Evolutionary conservation across 2,797 vertebrate genomes (phyloP).

Genomic region (Xyrichtys novacula): DNA sequence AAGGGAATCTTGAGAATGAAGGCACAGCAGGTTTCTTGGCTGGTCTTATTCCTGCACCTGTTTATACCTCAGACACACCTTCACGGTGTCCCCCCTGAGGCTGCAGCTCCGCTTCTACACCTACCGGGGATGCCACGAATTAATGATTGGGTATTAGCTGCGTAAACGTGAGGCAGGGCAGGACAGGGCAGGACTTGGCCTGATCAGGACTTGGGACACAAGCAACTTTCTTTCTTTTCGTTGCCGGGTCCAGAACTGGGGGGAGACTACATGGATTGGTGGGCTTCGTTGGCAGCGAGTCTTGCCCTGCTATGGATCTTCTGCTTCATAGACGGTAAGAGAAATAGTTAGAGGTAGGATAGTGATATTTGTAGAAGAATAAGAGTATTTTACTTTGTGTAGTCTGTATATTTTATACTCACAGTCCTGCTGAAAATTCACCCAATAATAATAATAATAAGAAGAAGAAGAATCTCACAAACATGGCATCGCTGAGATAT

Average conservation of each 20-base stretch:
- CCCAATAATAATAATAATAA: too few relatives aligned
- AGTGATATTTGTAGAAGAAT: neutral
- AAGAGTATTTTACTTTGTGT: neutral
- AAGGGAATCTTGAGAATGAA: neutral
- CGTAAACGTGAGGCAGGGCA: constrained; percentile 56
- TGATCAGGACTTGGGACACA: constrained; percentile 28
- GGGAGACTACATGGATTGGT: constrained; percentile 78
- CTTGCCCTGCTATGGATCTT: constrained; percentile 78
- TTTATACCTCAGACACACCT: constrained; percentile 43
- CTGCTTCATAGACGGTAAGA: constrained; percentile 83
- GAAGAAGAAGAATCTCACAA: too few relatives aligned
- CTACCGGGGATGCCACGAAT: constrained; percentile 42
- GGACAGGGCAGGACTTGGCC: constrained; percentile 58
- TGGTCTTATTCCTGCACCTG: constrained; percentile 45
- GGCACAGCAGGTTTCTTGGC: neutral
- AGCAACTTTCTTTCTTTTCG: constrained; percentile 49
- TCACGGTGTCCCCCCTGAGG: constrained; percentile 19
- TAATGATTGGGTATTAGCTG: constrained; percentile 57
- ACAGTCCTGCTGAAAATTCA: neutral
- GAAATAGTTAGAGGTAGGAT: neutral
- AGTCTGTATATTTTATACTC: neutral
- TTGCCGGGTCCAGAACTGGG: constrained; percentile 52
- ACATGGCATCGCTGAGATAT: too few relatives aligned
- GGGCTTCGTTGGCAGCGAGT: constrained; percentile 72
- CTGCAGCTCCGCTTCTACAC: constrained; percentile 29